A percentile compares a stretch with the other conserved stretches of the same genome.
Conservation (phyloP, 2,888 invertebrate genomes). For the Eristalinus aeneus region DNA sequence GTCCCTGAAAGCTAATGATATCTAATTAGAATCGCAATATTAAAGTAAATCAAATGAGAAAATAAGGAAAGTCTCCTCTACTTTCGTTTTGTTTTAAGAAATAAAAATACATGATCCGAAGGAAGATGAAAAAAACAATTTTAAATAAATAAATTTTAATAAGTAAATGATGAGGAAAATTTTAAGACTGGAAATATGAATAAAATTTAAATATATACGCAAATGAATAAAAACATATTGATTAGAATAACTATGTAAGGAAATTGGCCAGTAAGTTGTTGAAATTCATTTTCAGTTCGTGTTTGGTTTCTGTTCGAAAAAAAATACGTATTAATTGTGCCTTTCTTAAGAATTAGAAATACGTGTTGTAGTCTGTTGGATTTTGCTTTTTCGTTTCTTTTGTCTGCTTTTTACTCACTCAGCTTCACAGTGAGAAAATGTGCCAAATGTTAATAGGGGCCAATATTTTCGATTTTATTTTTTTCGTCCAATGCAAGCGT, state of each 20-base stretch:
- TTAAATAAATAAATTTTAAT: slow-evolving; percentile 25
- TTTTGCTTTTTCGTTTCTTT: neutral
- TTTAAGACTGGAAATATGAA: slow-evolving; percentile 69
- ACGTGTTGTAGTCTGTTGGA: slow-evolving; percentile 16
- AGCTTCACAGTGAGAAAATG: neutral
- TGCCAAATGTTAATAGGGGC: neutral
- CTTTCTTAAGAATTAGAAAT: slow-evolving; percentile 69
- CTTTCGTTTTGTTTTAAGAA: slow-evolving; percentile 12
- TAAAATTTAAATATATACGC: slow-evolving; percentile 35
- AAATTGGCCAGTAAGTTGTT: slow-evolving; percentile 13
- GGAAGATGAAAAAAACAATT: slow-evolving; percentile 35
- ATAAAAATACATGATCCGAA: neutral
- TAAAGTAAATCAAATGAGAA: slow-evolving; percentile 53
- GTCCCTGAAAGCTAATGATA: slow-evolving; percentile 28
- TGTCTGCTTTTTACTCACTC: neutral
- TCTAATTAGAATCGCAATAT: slow-evolving; percentile 41
- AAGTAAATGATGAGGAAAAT: slow-evolving; percentile 63
- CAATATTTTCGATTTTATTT: neutral
- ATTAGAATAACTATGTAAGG: slow-evolving; percentile 46
- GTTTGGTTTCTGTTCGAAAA: neutral
- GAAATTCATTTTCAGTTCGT: neutral
- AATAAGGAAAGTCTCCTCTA: slow-evolving; percentile 35
- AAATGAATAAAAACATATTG: slow-evolving; percentile 43
- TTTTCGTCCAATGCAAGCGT: neutral
- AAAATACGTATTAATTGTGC: slow-evolving; percentile 65